phyloP scores from a whole-genome alignment of 2,797 vertebrate genomes.

The Centroberyx gerrardi region DNA sequence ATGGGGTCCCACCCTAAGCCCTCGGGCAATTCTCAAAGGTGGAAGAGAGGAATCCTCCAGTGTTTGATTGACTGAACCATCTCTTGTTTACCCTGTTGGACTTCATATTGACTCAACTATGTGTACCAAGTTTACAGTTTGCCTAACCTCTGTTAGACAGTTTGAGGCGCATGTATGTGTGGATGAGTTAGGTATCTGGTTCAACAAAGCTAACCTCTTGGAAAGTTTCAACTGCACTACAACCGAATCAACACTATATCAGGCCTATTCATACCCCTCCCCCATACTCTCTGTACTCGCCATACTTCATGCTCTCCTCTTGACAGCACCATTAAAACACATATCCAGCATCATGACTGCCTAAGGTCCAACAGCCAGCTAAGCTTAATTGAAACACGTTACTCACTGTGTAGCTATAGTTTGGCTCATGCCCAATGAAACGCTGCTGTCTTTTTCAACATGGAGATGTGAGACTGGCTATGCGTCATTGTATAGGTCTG shows the following conservation, averaged over 20 bases:
- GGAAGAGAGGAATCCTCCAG: slow-evolving; percentile 38
- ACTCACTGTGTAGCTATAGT: slow-evolving; percentile 1
- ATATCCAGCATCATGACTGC: background rate
- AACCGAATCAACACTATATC: background rate
- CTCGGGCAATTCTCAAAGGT: slow-evolving; percentile 41
- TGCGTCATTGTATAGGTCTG: background rate
- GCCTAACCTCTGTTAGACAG: slow-evolving; percentile 18
- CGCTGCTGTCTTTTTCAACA: background rate
- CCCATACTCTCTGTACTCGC: background rate
- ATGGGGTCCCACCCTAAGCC: slow-evolving; percentile 64
- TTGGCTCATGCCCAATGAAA: slow-evolving; percentile 2
- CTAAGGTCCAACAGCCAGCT: background rate
- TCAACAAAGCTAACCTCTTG: background rate
- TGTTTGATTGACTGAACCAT: slow-evolving; percentile 54
- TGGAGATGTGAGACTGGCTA: slow-evolving; percentile 24
- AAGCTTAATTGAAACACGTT: slow-evolving; percentile 2
- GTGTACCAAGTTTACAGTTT: slow-evolving; percentile 35
- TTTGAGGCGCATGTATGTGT: background rate
- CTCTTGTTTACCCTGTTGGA: slow-evolving; percentile 76
- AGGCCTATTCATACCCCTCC: background rate
- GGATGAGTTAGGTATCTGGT: slow-evolving; percentile 4
- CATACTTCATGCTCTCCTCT: background rate
- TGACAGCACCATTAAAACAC: background rate
- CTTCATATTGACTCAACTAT: slow-evolving; percentile 69
- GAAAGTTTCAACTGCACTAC: background rate